Conservation (phyloP, 2,888 invertebrate species). For the Nomada goodeniana region DNA sequence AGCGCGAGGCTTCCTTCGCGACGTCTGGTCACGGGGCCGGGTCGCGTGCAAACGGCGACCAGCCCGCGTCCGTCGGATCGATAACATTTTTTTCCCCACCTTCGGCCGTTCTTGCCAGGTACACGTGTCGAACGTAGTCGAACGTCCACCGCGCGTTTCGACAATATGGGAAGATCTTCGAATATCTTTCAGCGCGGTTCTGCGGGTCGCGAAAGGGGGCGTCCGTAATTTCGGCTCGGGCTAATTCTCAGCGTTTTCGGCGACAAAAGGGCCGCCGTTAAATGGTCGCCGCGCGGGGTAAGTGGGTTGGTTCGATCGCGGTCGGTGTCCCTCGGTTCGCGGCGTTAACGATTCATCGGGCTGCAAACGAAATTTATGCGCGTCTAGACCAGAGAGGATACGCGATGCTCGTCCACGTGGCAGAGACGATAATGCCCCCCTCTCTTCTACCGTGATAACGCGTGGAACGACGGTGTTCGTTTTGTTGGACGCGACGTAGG, state of each 20-base stretch:
- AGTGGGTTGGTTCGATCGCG: neutral
- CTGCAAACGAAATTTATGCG: constrained; percentile 23
- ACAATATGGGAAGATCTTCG: neutral
- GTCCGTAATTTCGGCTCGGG: neutral
- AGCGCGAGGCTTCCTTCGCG: constrained; percentile 1
- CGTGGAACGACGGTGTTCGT: neutral
- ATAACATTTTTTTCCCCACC: constrained; percentile 53
- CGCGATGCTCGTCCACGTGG: constrained; percentile 43
- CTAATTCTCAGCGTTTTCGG: constrained; percentile 6
- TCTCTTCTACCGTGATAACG: constrained; percentile 7
- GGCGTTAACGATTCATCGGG: constrained; percentile 34
- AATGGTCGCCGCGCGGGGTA: neutral
- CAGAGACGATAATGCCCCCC: constrained; percentile 30
- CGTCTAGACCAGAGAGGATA: constrained; percentile 8
- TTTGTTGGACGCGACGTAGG: constrained; percentile 24
- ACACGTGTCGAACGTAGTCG: constrained; percentile 33
- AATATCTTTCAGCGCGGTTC: too few species aligned
- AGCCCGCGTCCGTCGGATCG: constrained; percentile 63
- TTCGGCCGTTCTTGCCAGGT: constrained; percentile 32
- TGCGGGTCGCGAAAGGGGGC: too few species aligned
- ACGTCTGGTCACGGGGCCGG: constrained; percentile 24
- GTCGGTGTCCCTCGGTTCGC: neutral
- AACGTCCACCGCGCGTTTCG: too few species aligned
- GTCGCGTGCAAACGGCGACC: constrained; percentile 50
- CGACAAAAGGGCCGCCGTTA: neutral